Evolutionary conservation across 2,797 vertebrate genomes (phyloP).

Genomic region (Coregonus suidteri): DNA sequence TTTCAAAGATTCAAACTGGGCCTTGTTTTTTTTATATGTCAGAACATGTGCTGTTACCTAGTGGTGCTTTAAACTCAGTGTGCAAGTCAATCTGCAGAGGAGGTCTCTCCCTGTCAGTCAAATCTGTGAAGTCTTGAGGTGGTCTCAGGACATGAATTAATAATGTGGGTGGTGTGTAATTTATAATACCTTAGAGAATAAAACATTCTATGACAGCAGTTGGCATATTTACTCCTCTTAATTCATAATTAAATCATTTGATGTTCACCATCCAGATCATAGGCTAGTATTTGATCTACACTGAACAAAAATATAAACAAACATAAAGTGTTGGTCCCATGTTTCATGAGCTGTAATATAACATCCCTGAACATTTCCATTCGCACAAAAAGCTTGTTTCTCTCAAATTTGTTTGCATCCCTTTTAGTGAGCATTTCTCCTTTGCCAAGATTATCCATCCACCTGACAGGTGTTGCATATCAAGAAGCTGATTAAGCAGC

Average conservation of each 20-base stretch:
- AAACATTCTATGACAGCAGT: constrained; percentile 30
- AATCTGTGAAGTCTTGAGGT: constrained; percentile 14
- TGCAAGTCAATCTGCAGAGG: constrained; percentile 2
- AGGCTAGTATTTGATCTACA: background rate
- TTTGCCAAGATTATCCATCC: too few relatives aligned
- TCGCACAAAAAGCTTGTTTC: too few relatives aligned
- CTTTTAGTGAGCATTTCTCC: too few relatives aligned
- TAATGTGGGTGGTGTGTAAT: constrained; percentile 34
- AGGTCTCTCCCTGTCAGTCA: constrained; percentile 4
- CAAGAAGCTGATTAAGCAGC: too few relatives aligned
- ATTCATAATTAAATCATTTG: background rate
- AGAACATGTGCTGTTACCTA: constrained; percentile 8
- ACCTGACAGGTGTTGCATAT: too few relatives aligned
- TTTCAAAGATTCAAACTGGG: constrained; percentile 12
- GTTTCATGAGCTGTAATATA: too few relatives aligned
- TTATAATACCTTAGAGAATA: constrained; percentile 36
- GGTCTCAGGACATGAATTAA: constrained; percentile 43
- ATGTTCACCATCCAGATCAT: background rate
- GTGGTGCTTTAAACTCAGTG: constrained; percentile 46
- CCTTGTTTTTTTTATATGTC: constrained; percentile 20
- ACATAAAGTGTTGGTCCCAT: too few relatives aligned
- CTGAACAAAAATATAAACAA: too few relatives aligned
- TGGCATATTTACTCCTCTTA: background rate
- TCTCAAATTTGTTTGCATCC: too few relatives aligned
- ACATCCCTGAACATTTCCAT: too few relatives aligned